These are phyloP conservation scores for Anarrhichthys ocellatus DNA, from an alignment of 2,113 vertebrate species.

Conservation along the genomic window DNA sequence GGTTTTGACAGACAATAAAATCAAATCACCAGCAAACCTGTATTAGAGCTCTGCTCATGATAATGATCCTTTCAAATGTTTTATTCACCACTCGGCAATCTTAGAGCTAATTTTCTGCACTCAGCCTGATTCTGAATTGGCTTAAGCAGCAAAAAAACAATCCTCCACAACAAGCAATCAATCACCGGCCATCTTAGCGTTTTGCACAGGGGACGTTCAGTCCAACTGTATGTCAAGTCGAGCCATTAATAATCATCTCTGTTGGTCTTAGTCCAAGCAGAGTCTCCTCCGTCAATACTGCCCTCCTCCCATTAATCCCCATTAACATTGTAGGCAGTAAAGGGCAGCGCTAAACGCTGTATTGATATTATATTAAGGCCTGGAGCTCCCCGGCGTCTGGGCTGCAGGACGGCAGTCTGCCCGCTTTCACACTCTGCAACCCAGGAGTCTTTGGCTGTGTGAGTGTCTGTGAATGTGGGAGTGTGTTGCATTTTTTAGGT, in stretches of 20 bases:
- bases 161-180: slow-evolving; percentile 34
- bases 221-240: slow-evolving; percentile 12
- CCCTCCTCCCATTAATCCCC: slow-evolving; percentile 74
- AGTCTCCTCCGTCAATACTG: slow-evolving; percentile 61
- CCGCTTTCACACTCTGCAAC: slow-evolving; percentile 55
- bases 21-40: background rate
- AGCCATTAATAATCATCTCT: slow-evolving; percentile 61
- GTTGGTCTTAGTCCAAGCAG: slow-evolving; percentile 48
- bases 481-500: slow-evolving; percentile 51
- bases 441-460: slow-evolving; percentile 31
- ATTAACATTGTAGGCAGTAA: slow-evolving; percentile 72
- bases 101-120: slow-evolving; percentile 22
- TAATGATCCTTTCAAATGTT: slow-evolving; percentile 17
- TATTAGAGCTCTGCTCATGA: background rate
- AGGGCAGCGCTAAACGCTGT: slow-evolving; percentile 75
- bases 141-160: slow-evolving; percentile 45
- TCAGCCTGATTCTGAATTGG: slow-evolving; percentile 38
- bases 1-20: background rate
- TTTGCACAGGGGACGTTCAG: slow-evolving; percentile 7
- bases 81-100: slow-evolving; percentile 14
- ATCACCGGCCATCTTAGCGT: background rate
- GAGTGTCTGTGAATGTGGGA: slow-evolving; percentile 57
- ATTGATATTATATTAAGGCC: slow-evolving; percentile 82
- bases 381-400: slow-evolving; percentile 69
- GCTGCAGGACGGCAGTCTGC: slow-evolving; percentile 64